These are phyloP conservation scores for Guaruba guarouba DNA, from an alignment of 2,113 vertebrate genomes.

Conservation along the genomic window DNA sequence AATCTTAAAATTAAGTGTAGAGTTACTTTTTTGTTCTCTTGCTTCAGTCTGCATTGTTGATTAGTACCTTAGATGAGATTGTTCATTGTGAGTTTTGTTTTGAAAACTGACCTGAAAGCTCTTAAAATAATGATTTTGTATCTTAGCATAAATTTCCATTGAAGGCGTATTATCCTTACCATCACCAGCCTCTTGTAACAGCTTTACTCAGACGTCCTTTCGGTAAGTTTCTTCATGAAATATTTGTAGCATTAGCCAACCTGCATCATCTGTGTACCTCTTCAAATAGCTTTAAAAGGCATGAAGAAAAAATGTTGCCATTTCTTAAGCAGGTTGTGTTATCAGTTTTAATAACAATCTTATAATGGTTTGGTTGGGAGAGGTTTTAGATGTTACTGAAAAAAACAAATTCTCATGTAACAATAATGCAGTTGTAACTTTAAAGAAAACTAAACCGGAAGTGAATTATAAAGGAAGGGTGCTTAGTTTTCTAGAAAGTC, in stretches of 20 bases:
- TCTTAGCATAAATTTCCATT: constrained; percentile 81
- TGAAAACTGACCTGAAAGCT: neutral
- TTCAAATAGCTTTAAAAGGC: neutral
- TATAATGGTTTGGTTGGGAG: neutral
- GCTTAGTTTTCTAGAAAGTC: neutral
- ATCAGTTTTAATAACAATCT: neutral
- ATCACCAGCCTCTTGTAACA: constrained; percentile 75
- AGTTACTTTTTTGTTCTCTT: neutral
- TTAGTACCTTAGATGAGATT: neutral
- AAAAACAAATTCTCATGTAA: neutral
- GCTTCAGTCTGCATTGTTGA: neutral
- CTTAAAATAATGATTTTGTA: constrained; percentile 24
- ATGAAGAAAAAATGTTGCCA: neutral
- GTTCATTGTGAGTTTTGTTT: neutral
- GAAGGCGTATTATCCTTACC: constrained; percentile 83
- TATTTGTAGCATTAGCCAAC: neutral
- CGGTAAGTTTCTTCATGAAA: constrained; percentile 74
- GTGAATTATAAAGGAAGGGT: neutral
- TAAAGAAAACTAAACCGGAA: neutral
- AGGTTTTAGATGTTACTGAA: neutral
- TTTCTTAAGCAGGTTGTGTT: neutral
- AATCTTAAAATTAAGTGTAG: neutral
- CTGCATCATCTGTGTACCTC: neutral
- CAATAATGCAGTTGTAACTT: neutral
- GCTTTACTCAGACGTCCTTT: constrained; percentile 74